Conservation (phyloP, 2,797 vertebrate genomes). For the Glossophaga mutica region DNA sequence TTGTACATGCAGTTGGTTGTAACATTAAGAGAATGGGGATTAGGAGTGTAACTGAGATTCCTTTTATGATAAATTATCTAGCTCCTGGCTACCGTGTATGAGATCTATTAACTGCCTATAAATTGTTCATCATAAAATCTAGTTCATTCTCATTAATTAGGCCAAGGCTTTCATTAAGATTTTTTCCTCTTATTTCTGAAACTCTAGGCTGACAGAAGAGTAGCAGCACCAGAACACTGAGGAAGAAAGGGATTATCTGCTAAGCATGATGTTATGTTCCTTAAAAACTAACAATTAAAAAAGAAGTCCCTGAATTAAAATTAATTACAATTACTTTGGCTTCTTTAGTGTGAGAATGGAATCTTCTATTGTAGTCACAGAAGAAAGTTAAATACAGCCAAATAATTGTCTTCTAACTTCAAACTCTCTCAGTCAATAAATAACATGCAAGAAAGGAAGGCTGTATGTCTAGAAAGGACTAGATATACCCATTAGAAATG, state of each 20-base stretch:
- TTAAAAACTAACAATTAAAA: slow-evolving; percentile 50
- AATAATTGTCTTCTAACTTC: slow-evolving; percentile 35
- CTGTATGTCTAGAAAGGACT: not conserved
- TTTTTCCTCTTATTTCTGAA: slow-evolving; percentile 74
- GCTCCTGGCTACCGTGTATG: slow-evolving; percentile 82
- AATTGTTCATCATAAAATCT: slow-evolving; percentile 85
- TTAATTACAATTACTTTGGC: slow-evolving; percentile 56
- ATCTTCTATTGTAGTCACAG: slow-evolving; percentile 16
- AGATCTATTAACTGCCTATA: slow-evolving; percentile 83
- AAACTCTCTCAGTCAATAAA: slow-evolving; percentile 41
- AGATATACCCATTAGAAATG: not conserved
- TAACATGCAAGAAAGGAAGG: slow-evolving; percentile 30
- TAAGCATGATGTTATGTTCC: not conserved
- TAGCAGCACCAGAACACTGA: slow-evolving; percentile 57
- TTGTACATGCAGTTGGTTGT: slow-evolving; percentile 76
- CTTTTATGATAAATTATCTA: slow-evolving; percentile 84
- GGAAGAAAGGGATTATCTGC: slow-evolving; percentile 33
- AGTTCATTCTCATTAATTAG: slow-evolving; percentile 85
- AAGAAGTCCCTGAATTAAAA: slow-evolving; percentile 58
- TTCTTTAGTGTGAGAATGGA: slow-evolving; percentile 48
- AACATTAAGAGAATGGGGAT: slow-evolving; percentile 77
- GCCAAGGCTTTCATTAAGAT: slow-evolving; percentile 76
- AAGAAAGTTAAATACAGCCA: not conserved
- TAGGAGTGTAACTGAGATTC: slow-evolving; percentile 77
- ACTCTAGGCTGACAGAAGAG: slow-evolving; percentile 70